phyloP scores from a whole-genome alignment of 2,888 invertebrate species.

The Ashinkailepas kermadecensis region DNA sequence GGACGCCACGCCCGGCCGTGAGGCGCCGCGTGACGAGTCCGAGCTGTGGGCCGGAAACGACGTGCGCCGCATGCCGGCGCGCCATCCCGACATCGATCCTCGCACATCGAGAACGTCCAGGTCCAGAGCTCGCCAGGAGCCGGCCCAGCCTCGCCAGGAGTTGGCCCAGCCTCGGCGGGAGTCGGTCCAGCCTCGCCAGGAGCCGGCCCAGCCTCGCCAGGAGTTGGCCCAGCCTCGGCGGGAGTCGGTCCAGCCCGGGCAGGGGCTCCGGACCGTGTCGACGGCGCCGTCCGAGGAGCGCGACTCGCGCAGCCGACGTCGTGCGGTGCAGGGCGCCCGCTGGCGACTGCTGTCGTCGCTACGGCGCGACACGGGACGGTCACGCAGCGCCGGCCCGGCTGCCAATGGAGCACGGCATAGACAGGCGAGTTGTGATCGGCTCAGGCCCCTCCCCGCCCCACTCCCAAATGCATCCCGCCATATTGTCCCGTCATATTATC shows the following conservation, averaged over 20 bases:
- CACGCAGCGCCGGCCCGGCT: not conserved
- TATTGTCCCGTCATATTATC: too few relatives aligned
- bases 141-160: too few relatives aligned
- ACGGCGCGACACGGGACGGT: not conserved
- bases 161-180: too few relatives aligned
- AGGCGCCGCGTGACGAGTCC: not conserved
- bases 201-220: too few relatives aligned
- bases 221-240: too few relatives aligned
- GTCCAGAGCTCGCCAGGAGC: too few relatives aligned
- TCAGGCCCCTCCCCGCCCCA: too few relatives aligned
- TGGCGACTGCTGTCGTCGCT: not conserved
- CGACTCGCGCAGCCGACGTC: not conserved
- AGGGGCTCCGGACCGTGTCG: too few relatives aligned
- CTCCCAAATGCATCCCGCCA: too few relatives aligned
- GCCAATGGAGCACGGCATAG: not conserved
- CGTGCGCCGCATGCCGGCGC: slow-evolving; percentile 9
- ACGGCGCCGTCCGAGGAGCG: not conserved
- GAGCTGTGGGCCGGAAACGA: slow-evolving; percentile 21
- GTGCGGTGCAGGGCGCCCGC: not conserved
- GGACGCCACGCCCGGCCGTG: not conserved
- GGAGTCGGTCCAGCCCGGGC: too few relatives aligned
- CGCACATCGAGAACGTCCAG: too few relatives aligned
- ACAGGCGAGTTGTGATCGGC: not conserved
- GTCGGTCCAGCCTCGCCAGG: too few relatives aligned
- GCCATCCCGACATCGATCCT: not conserved